These are phyloP conservation scores for Entosphenus tridentatus DNA, from an alignment of 2,113 vertebrate genomes.

Conservation along the genomic window DNA sequence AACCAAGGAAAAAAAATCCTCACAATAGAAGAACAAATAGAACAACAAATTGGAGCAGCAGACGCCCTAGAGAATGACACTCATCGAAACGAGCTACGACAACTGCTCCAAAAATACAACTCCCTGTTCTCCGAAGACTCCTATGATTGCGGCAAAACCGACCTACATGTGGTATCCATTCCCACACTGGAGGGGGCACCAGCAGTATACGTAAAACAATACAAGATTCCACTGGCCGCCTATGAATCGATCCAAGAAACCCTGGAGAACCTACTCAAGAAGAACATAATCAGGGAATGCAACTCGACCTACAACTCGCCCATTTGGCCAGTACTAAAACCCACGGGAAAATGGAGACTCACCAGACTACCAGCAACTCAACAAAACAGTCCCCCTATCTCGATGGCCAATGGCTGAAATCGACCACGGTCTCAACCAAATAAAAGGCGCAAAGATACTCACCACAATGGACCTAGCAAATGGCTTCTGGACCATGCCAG, in stretches of 20 bases:
- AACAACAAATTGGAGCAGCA: not conserved
- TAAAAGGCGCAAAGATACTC: conserved; percentile 6
- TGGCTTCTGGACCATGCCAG: no score
- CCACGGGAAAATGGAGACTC: conserved; percentile 8
- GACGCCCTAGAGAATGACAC: not conserved
- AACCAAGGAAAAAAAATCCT: no score
- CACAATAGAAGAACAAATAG: no score
- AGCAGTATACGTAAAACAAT: not conserved
- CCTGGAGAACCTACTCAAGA: not conserved
- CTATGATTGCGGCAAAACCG: not conserved
- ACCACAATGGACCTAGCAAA: conserved; percentile 4
- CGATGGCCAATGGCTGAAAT: conserved; percentile 10
- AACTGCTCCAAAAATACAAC: not conserved
- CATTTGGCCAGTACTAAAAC: conserved; percentile 8
- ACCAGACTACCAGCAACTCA: conserved; percentile 10
- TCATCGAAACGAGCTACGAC: not conserved
- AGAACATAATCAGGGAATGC: not conserved
- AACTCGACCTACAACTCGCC: not conserved
- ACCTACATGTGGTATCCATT: not conserved
- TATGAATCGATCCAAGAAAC: not conserved
- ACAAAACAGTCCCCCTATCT: conserved; percentile 9
- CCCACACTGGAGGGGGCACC: not conserved
- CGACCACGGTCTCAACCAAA: conserved; percentile 9
- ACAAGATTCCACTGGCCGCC: not conserved
- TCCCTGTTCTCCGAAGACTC: not conserved